A percentile compares a stretch with the other conserved stretches of the same genome.
Evolutionary conservation across 2,113 vertebrate species (phyloP).

Genomic region (Sula dactylatra): DNA sequence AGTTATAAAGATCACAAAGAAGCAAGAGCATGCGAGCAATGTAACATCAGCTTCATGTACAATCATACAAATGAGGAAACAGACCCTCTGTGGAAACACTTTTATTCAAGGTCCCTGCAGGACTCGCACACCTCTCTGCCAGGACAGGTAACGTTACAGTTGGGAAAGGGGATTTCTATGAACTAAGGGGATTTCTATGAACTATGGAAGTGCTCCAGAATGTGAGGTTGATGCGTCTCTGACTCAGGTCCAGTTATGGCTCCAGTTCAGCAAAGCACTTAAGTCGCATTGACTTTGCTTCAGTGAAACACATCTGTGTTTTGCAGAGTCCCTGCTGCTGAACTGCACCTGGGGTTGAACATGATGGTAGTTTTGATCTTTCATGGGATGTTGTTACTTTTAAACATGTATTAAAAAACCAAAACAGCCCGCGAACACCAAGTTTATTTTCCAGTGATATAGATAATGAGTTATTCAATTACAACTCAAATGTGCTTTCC

Average conservation of each 20-base stretch:
- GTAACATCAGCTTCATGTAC: not conserved
- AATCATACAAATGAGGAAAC: not conserved
- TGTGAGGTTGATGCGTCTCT: not conserved
- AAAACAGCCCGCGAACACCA: not conserved
- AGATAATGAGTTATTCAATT: slow-evolving; percentile 16
- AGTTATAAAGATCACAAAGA: not conserved
- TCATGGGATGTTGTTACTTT: not conserved
- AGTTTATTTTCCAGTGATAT: not conserved
- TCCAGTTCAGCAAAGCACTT: not conserved
- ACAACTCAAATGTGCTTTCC: slow-evolving; percentile 14
- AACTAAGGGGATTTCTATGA: not conserved
- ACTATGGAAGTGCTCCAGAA: not conserved
- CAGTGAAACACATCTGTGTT: not conserved
- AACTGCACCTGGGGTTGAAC: not conserved
- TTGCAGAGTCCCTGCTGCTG: not conserved
- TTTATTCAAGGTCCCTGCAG: not conserved
- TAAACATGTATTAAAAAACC: not conserved
- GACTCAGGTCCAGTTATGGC: not conserved
- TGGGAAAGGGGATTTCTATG: not conserved
- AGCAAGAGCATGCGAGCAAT: not conserved
- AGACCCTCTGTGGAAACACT: not conserved
- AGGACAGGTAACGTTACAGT: not conserved
- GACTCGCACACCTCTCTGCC: not conserved
- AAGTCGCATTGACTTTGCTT: not conserved
- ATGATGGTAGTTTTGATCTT: not conserved